Conservation (phyloP, 2,888 invertebrate genomes). For the Ochropleura leucogaster region DNA sequence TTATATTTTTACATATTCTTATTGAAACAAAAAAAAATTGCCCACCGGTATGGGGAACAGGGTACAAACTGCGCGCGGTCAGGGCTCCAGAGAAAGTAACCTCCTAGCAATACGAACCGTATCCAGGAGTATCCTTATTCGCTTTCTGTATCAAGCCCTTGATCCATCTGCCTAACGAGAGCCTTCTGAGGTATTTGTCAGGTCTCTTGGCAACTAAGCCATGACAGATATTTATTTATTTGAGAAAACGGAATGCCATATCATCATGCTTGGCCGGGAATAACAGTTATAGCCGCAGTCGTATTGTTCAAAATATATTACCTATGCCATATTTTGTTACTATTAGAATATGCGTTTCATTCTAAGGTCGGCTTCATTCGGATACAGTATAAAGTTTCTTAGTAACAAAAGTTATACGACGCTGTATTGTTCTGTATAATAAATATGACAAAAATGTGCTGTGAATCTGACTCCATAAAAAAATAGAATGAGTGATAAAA, state of each 20-base stretch:
- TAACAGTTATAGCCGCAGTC: neutral
- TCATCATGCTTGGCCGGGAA: conserved; percentile 12
- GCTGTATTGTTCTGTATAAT: neutral
- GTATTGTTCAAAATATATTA: conserved; percentile 20
- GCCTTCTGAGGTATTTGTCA: no score
- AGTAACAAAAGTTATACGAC: neutral
- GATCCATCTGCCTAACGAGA: no score
- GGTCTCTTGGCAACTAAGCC: no score
- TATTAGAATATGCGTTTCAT: conserved; percentile 2
- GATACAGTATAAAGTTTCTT: neutral
- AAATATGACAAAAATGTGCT: neutral
- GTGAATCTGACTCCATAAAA: neutral
- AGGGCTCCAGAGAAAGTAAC: no score
- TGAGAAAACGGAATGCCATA: conserved; percentile 10
- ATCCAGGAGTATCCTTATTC: no score
- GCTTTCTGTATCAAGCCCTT: no score
- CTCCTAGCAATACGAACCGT: no score
- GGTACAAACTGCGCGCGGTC: no score
- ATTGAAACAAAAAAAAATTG: no score
- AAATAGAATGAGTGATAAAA: no score
- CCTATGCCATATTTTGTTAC: neutral
- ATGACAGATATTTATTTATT: neutral
- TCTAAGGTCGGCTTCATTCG: neutral
- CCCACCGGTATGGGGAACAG: no score
- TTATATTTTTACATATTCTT: no score